Evolutionary conservation across 2,113 vertebrate genomes (phyloP), one percentile per base, ranked within the genome.

Genomic region (Cebidichthys violaceus): DNA sequence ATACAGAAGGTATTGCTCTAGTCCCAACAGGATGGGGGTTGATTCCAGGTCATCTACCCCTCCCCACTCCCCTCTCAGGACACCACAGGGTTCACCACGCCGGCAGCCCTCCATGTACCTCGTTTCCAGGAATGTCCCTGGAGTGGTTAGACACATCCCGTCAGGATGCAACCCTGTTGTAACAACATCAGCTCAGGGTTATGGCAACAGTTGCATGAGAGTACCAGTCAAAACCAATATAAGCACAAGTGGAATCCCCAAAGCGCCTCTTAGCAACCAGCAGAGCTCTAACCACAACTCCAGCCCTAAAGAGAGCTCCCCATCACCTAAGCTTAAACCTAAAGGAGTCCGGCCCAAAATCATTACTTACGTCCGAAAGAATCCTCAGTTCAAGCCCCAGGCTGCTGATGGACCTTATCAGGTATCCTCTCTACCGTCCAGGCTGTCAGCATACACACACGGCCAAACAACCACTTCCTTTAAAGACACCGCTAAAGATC

Each of bases 301-400:
- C 62, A 95, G 92, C 72, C 85, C 89, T 6, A 66, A 76, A 0
- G 93, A 95, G 45, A 94, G 85, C 54, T 94, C 92, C 3, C 90
- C 91, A 43, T 95, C 95, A 29, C 71, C 95, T 0, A 97, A 96
- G 86, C 74, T 95, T 11, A 99, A 97, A 80, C 97, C 97, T 71
- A 99, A 99, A 90, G 97, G 96, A 0, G 97, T 98, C 68, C 96
- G 98, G 6, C 98, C 98, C 60, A 99, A 99, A 94, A 99, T 99
- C 85, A 99, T 99, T 68, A 99, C 98, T 0, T 99, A 97, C 20
- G 96, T 99, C 41, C 92, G 98, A 24, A 98, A 98, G 82, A 97
- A 93, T 76, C 97, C 97, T 6, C 97, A 96, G 69, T 92, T 96
- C 0, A 95, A 97, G 17, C 92, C 96, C 66, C 97, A 97, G 83